These are phyloP conservation scores for Hoplostethus atlanticus DNA, from an alignment of 2,797 vertebrate genomes.

Conservation along the genomic window DNA sequence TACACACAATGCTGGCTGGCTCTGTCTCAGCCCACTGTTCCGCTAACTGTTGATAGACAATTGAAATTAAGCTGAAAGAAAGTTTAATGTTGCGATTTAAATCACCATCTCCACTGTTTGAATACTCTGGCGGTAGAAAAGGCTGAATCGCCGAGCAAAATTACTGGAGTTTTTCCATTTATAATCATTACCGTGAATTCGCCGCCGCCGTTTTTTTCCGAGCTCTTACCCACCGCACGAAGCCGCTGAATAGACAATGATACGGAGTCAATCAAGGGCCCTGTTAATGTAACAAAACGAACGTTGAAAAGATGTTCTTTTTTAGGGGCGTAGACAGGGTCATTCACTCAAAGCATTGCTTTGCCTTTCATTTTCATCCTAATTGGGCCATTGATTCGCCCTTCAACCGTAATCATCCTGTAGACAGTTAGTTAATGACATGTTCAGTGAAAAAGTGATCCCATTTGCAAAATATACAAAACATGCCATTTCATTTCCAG, in stretches of 20 bases:
- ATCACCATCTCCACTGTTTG: slow-evolving; percentile 11
- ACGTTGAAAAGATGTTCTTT: slow-evolving; percentile 1
- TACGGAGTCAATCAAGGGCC: slow-evolving; percentile 30
- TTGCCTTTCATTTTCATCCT: slow-evolving; percentile 19
- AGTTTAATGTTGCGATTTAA: slow-evolving; percentile 4
- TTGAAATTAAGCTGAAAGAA: slow-evolving; percentile 4
- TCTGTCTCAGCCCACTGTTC: background rate
- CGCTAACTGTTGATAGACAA: background rate
- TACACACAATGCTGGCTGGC: background rate
- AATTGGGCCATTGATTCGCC: slow-evolving; percentile 42
- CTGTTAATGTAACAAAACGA: slow-evolving; percentile 11
- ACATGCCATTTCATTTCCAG: slow-evolving; percentile 4
- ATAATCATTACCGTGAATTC: slow-evolving; percentile 13
- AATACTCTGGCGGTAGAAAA: background rate
- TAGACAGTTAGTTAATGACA: background rate
- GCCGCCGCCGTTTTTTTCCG: slow-evolving; percentile 11
- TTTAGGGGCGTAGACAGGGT: background rate
- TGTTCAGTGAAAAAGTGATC: background rate
- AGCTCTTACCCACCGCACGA: slow-evolving; percentile 4
- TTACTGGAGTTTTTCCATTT: slow-evolving; percentile 13
- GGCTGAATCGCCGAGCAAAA: too few species aligned
- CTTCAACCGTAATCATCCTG: slow-evolving; percentile 29
- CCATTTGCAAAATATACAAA: background rate
- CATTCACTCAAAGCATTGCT: slow-evolving; percentile 3
- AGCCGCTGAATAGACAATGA: slow-evolving; percentile 25